These are phyloP conservation scores for Scophthalmus maximus DNA, from an alignment of 2,113 vertebrate species.

Conservation along the genomic window DNA sequence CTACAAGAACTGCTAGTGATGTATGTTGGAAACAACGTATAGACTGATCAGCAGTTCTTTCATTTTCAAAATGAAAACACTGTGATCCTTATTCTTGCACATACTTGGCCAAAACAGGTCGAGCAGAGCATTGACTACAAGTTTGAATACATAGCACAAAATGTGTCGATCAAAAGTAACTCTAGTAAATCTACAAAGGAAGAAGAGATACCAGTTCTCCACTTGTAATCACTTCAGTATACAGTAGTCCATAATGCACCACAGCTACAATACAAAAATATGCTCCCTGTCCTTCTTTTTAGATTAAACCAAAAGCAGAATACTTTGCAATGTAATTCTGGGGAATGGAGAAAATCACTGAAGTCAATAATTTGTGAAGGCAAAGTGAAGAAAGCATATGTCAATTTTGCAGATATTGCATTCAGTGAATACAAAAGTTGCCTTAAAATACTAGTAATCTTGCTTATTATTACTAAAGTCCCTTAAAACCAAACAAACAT, in stretches of 20 bases:
- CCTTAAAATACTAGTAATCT: neutral
- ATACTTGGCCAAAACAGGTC: constrained; percentile 13
- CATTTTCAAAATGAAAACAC: constrained; percentile 48
- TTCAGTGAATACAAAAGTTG: too few species aligned
- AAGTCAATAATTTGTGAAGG: too few species aligned
- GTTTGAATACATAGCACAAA: neutral
- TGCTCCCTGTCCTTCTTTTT: neutral
- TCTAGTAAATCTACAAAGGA: neutral
- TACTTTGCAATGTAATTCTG: constrained; percentile 1
- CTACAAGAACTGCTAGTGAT: constrained; percentile 52
- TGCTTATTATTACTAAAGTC: neutral
- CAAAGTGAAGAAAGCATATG: neutral
- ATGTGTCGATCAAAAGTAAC: too few species aligned
- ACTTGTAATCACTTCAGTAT: neutral
- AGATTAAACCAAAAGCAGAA: constrained; percentile 15
- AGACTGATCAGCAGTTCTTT: constrained; percentile 51
- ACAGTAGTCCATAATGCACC: neutral
- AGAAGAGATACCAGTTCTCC: neutral
- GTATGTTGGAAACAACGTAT: constrained; percentile 44
- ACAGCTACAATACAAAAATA: too few species aligned
- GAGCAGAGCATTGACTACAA: neutral
- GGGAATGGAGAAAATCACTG: constrained; percentile 13
- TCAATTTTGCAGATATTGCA: too few species aligned
- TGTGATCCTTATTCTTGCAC: constrained; percentile 13
- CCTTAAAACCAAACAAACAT: neutral